Percentiles rank a stretch among this genome's conserved stretches.
phyloP scores from a whole-genome alignment of 2,797 vertebrate genomes.

The Hyperoplus immaculatus region DNA sequence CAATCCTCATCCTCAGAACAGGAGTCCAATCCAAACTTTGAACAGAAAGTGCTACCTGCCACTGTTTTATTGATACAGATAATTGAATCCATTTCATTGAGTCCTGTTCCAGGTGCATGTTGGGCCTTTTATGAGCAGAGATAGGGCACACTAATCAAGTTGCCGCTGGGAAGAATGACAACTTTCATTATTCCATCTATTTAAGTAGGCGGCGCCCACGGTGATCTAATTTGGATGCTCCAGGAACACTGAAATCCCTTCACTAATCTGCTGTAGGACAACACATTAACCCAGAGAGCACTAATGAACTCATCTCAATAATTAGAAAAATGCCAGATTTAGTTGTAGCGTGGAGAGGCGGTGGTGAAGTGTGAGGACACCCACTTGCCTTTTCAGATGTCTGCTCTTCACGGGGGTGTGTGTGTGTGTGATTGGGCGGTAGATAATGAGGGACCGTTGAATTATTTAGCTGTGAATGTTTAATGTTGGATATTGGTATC shows the following conservation, averaged over 20 bases:
- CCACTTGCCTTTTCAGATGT: conserved; percentile 56
- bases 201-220: conserved; percentile 68
- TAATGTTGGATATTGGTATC: conserved; percentile 9
- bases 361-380: conserved; percentile 53
- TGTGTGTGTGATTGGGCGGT: background rate
- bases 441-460: conserved; percentile 44
- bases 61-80: conserved; percentile 59
- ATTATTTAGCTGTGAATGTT: conserved; percentile 62
- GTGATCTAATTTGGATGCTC: conserved; percentile 80
- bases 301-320: conserved; percentile 78
- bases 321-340: conserved; percentile 74
- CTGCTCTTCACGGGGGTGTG: conserved; percentile 36
- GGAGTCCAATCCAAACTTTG: conserved; percentile 5
- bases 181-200: conserved; percentile 75
- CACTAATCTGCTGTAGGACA: conserved; percentile 76
- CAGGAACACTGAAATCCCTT: conserved; percentile 54
- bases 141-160: conserved; percentile 61
- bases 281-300: conserved; percentile 76
- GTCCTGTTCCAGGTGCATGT: conserved; percentile 64
- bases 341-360: conserved; percentile 25
- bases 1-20: background rate
- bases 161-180: conserved; percentile 68
- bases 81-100: conserved; percentile 55
- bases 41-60: conserved; percentile 18
- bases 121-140: conserved; percentile 52